A percentile compares a stretch with the other conserved stretches of the same genome.
These are phyloP conservation scores for Sparidentex hasta DNA, from an alignment of 2,797 vertebrate species.

Conservation along the genomic window DNA sequence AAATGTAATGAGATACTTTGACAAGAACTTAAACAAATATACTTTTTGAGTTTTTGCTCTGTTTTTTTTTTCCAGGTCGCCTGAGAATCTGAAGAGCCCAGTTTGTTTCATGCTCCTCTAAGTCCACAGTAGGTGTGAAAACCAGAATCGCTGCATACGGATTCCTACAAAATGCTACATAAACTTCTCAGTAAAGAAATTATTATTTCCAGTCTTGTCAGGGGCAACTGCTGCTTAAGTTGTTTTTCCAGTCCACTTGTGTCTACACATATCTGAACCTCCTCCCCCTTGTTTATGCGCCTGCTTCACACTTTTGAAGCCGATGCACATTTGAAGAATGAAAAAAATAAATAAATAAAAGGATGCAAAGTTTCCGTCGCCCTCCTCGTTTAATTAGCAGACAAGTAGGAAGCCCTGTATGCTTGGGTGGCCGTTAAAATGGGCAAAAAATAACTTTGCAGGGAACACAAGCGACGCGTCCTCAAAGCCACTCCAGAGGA, in stretches of 20 bases:
- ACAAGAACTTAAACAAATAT: no score
- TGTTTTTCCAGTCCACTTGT: conserved; percentile 51
- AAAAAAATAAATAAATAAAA: conserved; percentile 66
- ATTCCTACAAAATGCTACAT: neutral
- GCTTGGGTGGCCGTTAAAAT: conserved; percentile 82
- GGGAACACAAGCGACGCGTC: conserved; percentile 63
- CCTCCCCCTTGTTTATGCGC: conserved; percentile 57
- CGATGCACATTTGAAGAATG: conserved; percentile 62
- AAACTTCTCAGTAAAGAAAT: neutral
- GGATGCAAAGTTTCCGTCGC: conserved; percentile 78
- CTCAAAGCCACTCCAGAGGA: conserved; percentile 77
- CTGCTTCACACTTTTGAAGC: conserved; percentile 65
- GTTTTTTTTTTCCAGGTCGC: no score
- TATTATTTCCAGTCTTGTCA: neutral
- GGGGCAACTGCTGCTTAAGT: conserved; percentile 4
- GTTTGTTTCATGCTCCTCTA: neutral
- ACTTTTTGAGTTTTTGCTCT: no score
- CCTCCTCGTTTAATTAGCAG: conserved; percentile 82
- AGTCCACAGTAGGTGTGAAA: no score
- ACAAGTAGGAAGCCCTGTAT: conserved; percentile 72
- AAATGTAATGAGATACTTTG: no score
- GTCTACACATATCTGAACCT: conserved; percentile 30
- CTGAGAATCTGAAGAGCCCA: neutral
- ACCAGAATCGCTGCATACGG: neutral
- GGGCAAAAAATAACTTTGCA: conserved; percentile 76